Percentiles rank a stretch among this genome's conserved stretches.
Evolutionary conservation across 2,888 invertebrate genomes (phyloP).

Genomic region (Halictus quadricinctus): DNA sequence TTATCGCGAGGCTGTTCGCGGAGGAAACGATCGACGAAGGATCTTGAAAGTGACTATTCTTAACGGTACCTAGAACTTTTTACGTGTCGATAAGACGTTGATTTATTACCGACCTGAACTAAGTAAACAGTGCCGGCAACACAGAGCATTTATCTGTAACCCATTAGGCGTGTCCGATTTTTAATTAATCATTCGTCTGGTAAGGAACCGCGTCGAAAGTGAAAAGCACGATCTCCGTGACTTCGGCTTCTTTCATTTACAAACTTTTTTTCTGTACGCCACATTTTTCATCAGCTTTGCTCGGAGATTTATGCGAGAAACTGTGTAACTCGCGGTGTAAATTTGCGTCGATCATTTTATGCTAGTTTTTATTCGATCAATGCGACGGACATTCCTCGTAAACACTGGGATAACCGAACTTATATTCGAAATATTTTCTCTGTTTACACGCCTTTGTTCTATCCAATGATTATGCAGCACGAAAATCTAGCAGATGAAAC

Average conservation of each 20-base stretch:
- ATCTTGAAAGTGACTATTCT: constrained; percentile 62
- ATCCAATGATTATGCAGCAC: too few relatives aligned
- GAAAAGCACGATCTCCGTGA: constrained; percentile 23
- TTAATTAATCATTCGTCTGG: constrained; percentile 75
- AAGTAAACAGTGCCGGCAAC: constrained; percentile 72
- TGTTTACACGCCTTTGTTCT: not conserved
- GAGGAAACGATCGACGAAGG: not conserved
- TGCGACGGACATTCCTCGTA: not conserved
- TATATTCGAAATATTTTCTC: not conserved
- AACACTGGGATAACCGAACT: not conserved
- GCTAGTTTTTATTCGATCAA: not conserved
- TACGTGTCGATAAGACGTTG: constrained; percentile 65
- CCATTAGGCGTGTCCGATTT: constrained; percentile 73
- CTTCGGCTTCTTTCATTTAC: not conserved
- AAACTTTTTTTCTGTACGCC: not conserved
- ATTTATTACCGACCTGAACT: constrained; percentile 65
- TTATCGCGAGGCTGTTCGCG: constrained; percentile 50
- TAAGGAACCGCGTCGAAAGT: constrained; percentile 48
- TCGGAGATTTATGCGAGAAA: not conserved
- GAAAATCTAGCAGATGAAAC: not conserved
- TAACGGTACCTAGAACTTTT: constrained; percentile 58
- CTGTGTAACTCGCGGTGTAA: not conserved
- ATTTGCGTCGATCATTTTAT: not conserved
- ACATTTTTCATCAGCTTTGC: not conserved
- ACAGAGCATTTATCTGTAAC: constrained; percentile 74